Evolutionary conservation across 2,113 vertebrate species (phyloP), one percentile per base, ranked within the genome.

Genomic region (Conger conger): DNA sequence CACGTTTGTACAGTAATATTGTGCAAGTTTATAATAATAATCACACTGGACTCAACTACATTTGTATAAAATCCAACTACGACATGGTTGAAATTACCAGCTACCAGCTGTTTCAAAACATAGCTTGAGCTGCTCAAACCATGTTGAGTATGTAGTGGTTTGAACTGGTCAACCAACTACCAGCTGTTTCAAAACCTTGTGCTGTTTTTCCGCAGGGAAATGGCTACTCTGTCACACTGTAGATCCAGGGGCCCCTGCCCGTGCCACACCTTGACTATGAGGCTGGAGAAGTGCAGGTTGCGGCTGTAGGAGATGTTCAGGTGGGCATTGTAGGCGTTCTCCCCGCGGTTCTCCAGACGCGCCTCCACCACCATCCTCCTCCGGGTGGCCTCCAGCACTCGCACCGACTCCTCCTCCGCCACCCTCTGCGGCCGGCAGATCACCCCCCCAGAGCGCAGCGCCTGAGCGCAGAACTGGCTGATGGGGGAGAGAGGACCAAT

Each of bases 281-380:
- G 86, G 92, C 96, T 99, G 80, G 98, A 97, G 0, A 99, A 95
- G 86, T 94, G 96, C 4, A 99, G 96, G 88, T 99, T 99, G 50
- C 93, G 92, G 1, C 97, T 97, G 94, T 96, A 96, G 40, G 96
- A 96, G 91, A 99, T 96, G 86, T 98, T 97, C 3, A 99, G 94
- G 7, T 93, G 79, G 0, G 97, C 91, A 80, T 92, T 95, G 87
- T 99, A 99, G 60, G 98, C 97, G 0, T 99, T 99, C 84, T 99
- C 98, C 0, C 98, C 97, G 13, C 93, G 93, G 94, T 99, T 99
- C 87, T 98, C 98, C 92, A 99, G 92, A 0, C 60, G 60, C 0
- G 94, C 95, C 6, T 99, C 98, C 88, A 99, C 92, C 0, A 97
- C 95, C 95, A 98, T 95, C 86, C 97, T 96, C 83, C 96, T 95